Conservation (phyloP, 2,113 vertebrate genomes). For the Equus przewalskii region DNA sequence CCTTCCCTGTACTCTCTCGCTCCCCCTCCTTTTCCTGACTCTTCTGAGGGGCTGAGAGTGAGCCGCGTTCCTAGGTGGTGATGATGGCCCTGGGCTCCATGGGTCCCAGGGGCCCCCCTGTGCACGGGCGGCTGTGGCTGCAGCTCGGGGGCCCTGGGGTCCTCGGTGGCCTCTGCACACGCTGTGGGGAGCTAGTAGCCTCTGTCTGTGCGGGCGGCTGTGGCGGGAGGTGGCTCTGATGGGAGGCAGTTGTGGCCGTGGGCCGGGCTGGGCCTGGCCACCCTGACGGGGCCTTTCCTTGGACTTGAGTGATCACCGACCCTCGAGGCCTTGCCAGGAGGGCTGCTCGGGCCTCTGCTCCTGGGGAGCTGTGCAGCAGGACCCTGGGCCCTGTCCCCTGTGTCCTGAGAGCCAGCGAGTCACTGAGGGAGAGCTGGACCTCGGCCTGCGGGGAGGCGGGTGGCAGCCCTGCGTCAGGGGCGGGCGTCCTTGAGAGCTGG, state of each 20-base stretch:
- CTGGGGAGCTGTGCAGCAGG: background rate
- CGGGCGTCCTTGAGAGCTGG: fast-evolving
- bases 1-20: background rate
- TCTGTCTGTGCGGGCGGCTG: background rate
- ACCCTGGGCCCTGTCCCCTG: fast-evolving
- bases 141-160: background rate
- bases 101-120: background rate
- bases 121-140: background rate
- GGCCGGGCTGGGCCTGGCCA: too few species aligned
- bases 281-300: background rate
- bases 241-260: too few species aligned
- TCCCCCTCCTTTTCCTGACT: background rate
- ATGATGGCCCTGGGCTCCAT: background rate
- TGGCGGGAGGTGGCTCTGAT: too few species aligned
- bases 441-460: fast-evolving
- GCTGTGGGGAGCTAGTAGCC: background rate
- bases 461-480: fast-evolving
- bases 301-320: background rate
- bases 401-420: fast-evolving
- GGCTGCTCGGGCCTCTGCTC: background rate
- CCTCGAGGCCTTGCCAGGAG: background rate
- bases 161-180: fast-evolving
- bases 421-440: background rate
- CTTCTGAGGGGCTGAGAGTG: background rate
- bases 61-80: background rate